Base-by-base conservation (phyloP, 2,113 vertebrate genomes). In the Alexandromys fortis region DNA sequence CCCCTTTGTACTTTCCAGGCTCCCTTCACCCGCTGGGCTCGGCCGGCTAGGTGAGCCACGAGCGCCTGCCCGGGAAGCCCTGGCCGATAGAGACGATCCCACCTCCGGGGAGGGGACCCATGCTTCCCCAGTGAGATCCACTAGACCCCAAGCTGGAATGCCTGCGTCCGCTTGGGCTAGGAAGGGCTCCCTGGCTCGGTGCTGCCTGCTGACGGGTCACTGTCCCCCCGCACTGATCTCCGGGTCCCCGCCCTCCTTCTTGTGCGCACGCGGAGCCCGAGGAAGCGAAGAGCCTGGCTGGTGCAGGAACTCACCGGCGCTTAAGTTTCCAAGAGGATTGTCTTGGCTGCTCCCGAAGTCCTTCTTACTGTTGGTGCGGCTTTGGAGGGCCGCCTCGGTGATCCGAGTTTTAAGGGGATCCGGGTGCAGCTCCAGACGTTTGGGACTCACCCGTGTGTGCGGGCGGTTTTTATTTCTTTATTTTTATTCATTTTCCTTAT, bases 1-100 rank as follows among this genome's bases (percentile, higher is more conserved):
- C 73, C 95, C 95, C 97, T 98, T 98, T 98, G 97, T 97, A 97
- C 96, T 98, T 96, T 90, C 58, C 52, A 45, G 9, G 86, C 67
- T 87, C 67, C 68, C 35, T 58, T 67, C 21, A 42, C 45, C 68
- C 1, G 88, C 75, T 87, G 47, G 12, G 61, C 75, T 77, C 7
- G 14, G 92, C 73, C 22, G 5, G 42, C 42, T 42, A 2, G 42
- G n/a, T 28, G 92, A 61, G 70, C 79, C 1, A 72, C 24, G 65
- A 73, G 78, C 61, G 10, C 92, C 10, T 52, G 61, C 82, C 49
- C 14, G 86, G 93, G 75, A 42, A 95, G 47, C 55, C 55, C 24
- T 33, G 21, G 38, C 35, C 5, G 82, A 42, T 88, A 33, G 67
- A 72, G 45, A 65, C 9, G 4, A 85, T 49, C 35, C 68, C 68